A percentile compares a stretch with the other conserved stretches of the same genome.
Evolutionary conservation across 2,888 invertebrate species (phyloP).

Genomic region (Macrosoma leucophasiata): DNA sequence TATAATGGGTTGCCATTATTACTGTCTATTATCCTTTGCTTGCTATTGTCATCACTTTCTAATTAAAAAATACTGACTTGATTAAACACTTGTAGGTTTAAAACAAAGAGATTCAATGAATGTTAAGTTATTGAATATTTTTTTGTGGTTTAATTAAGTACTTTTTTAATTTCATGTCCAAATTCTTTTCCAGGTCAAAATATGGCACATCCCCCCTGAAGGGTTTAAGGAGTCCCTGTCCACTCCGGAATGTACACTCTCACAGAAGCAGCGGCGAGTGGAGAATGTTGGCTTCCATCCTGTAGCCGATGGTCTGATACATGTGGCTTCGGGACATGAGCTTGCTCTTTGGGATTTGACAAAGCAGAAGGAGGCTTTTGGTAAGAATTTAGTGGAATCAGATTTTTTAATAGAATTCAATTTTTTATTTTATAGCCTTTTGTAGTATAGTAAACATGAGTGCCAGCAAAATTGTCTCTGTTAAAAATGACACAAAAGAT

Average conservation of each 20-base stretch:
- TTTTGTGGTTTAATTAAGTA: not conserved
- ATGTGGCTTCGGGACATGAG: conserved; percentile 88
- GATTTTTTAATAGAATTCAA: not conserved
- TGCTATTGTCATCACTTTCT: no score
- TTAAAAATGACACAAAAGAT: no score
- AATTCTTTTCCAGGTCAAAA: conserved; percentile 81
- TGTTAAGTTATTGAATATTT: not conserved
- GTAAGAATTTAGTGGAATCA: conserved; percentile 48
- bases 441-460: no score
- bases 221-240: conserved; percentile 85
- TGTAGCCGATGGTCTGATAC: conserved; percentile 90
- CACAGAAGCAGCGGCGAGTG: conserved; percentile 88
- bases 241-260: conserved; percentile 87
- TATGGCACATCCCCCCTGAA: conserved; percentile 92
- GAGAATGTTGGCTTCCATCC: conserved; percentile 96
- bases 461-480: no score
- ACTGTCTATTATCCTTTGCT: no score
- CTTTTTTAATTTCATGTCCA: no score
- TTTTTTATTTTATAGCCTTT: conserved; percentile 6
- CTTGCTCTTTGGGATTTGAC: conserved; percentile 92
- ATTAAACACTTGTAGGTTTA: not conserved
- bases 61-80: no score
- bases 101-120: not conserved
- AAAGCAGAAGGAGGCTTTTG: conserved; percentile 86
- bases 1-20: no score